Evolutionary conservation across 2,888 invertebrate species (phyloP).

Genomic region (Bimastos eiseni): DNA sequence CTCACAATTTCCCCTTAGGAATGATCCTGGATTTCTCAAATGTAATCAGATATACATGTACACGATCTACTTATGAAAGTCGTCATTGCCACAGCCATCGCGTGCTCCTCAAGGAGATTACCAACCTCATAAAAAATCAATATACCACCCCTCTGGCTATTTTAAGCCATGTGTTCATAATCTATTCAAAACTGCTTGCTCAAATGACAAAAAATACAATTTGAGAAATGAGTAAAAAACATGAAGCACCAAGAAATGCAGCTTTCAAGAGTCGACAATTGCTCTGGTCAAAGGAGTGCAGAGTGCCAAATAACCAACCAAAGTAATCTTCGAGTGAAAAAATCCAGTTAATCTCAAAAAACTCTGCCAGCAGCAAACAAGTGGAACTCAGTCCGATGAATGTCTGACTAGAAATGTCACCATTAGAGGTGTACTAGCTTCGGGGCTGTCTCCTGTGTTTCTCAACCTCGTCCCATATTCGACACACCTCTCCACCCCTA

Average conservation of each 20-base stretch:
- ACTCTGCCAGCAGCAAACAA: conserved; percentile 8
- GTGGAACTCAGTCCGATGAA: conserved; percentile 14
- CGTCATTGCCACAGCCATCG: not conserved
- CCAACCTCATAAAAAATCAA: not conserved
- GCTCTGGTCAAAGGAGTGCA: not conserved
- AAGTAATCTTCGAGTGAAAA: not conserved
- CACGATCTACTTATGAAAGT: not conserved
- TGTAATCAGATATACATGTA: too few relatives aligned
- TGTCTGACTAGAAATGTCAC: not conserved
- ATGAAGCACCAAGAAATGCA: conserved; percentile 3
- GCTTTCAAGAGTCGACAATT: not conserved
- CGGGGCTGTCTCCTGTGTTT: conserved; percentile 59
- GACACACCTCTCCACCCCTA: conserved; percentile 81
- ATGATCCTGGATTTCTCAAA: not conserved
- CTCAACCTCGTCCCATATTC: conserved; percentile 81
- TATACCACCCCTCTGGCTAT: not conserved
- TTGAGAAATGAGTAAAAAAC: not conserved
- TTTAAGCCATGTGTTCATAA: not conserved
- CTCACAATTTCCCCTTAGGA: not conserved
- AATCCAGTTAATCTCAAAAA: conserved; percentile 13
- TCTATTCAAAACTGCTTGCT: not conserved
- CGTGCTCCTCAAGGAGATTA: not conserved
- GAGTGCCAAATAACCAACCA: not conserved
- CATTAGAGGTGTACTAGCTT: not conserved
- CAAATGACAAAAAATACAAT: not conserved